Evolutionary conservation across 2,797 vertebrate genomes (phyloP).

Genomic region (Macroramphosus scolopax): DNA sequence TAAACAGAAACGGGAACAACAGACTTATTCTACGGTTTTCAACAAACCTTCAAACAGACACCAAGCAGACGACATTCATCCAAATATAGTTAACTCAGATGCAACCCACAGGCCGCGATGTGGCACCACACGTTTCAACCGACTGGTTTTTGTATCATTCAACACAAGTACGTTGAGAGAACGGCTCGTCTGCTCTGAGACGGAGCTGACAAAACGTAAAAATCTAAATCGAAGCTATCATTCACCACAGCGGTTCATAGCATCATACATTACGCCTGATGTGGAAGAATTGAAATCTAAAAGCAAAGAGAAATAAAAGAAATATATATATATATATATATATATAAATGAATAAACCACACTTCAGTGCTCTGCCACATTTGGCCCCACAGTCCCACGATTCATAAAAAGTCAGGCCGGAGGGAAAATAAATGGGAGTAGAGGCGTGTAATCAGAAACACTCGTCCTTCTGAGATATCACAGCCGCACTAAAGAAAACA

Average conservation of each 20-base stretch:
- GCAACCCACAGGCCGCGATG: conserved; percentile 3
- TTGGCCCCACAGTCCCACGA: conserved; percentile 52
- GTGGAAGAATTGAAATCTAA: conserved; percentile 8
- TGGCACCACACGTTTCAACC: background rate
- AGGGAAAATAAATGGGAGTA: conserved; percentile 51
- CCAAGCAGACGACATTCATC: background rate
- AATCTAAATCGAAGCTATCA: conserved; percentile 1
- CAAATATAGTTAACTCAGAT: background rate
- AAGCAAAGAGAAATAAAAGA: conserved; percentile 11
- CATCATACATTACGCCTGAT: conserved; percentile 7
- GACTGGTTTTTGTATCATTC: background rate
- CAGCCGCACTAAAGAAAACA: conserved; percentile 35
- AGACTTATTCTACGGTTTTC: no score
- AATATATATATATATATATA: no score
- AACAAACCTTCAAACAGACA: no score
- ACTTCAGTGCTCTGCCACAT: conserved; percentile 33
- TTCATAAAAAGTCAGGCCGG: conserved; percentile 64
- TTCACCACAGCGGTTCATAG: background rate
- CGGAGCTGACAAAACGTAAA: background rate
- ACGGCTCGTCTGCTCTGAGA: conserved; percentile 1
- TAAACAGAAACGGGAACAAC: no score
- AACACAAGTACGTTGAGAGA: conserved; percentile 3
- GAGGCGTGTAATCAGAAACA: conserved; percentile 51
- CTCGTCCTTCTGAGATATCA: conserved; percentile 33
- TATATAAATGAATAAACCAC: conserved; percentile 26